Evolutionary conservation across 2,113 vertebrate species (phyloP), one percentile per base, ranked within the genome.

Genomic region (Nanger granti): DNA sequence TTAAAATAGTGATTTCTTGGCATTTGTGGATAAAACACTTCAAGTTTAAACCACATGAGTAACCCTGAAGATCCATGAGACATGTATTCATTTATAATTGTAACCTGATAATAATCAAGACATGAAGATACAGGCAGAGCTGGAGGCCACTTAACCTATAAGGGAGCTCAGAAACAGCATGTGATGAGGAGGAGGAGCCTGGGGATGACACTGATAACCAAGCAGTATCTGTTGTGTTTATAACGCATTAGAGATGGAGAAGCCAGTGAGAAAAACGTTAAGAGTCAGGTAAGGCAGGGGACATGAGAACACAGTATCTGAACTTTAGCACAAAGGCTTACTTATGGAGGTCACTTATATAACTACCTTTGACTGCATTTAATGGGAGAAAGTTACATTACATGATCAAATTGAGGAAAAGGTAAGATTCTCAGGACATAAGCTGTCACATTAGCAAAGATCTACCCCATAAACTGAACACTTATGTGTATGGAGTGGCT

Each of bases 401-500:
- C 22, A 95, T 73, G 22, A 44, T 96, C 41, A 94, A 95, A 88
- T 7, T 57, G 49, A 52, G 62, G 26, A 54, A 94, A 95, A 92
- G 28, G 37, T 66, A 91, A 84, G 64, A 93, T 76, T 95, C 29
- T 93, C 47, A 94, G n/a, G 47, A 92, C 18, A 94, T 49, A 85
- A 89, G 4, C 86, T 62, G 57, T 66, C 52, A 66, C 73, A 55
- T 47, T 66, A 94, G 31, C 69, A 91, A 96, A 97, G 37, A 59
- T 69, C 8, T 94, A 90, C 2, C 11, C 47, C 55, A 60, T 55
- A 84, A 93, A 90, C 20, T 6, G 13, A 97, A 95, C 0, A 9
- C 15, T 73, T 60, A n/a, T 29, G 22, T 49, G 10, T 28, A 49
- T 29, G 90, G 2, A 60, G 9, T 52, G 12, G 47, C 99, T 99